Conservation (phyloP, 1,140 invertebrate species). For the Berghia stephanieae region DNA sequence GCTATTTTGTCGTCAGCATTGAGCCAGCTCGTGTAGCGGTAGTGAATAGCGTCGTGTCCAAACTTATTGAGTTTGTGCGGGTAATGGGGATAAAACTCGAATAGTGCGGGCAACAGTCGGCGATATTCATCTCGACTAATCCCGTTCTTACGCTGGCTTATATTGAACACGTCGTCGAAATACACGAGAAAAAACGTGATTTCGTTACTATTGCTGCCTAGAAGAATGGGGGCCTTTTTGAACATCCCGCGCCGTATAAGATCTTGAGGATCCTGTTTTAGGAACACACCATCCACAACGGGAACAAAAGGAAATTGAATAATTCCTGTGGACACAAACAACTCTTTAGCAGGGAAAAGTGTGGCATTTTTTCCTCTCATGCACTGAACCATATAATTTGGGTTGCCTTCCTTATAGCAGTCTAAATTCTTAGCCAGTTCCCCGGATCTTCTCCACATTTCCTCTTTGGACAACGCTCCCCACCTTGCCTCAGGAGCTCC, state of each 20-base stretch:
- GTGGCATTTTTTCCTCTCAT: conserved; percentile 76
- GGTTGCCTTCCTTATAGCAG: conserved; percentile 66
- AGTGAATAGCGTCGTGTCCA: no score
- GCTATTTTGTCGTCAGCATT: conserved; percentile 84
- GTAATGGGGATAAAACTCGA: no score
- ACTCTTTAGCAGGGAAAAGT: conserved; percentile 84
- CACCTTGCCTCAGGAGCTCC: conserved; percentile 82
- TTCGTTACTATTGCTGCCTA: conserved; percentile 94
- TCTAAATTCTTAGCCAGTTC: conserved; percentile 43
- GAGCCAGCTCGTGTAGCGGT: conserved; percentile 93
- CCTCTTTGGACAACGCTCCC: conserved; percentile 86
- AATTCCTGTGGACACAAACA: conserved; percentile 78
- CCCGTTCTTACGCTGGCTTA: no score
- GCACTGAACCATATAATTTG: conserved; percentile 81
- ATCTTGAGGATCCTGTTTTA: conserved; percentile 83
- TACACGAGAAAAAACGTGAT: conserved; percentile 91
- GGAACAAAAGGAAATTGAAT: conserved; percentile 89
- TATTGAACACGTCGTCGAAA: no score
- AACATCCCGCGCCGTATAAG: conserved; percentile 85
- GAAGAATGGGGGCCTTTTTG: conserved; percentile 91
- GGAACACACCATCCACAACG: conserved; percentile 89
- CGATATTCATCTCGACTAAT: no score
- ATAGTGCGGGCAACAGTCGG: no score
- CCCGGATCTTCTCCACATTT: conserved; percentile 43
- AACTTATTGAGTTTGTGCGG: no score